Base-by-base conservation (phyloP, 2,797 vertebrate species). In the Molossus molossus region DNA sequence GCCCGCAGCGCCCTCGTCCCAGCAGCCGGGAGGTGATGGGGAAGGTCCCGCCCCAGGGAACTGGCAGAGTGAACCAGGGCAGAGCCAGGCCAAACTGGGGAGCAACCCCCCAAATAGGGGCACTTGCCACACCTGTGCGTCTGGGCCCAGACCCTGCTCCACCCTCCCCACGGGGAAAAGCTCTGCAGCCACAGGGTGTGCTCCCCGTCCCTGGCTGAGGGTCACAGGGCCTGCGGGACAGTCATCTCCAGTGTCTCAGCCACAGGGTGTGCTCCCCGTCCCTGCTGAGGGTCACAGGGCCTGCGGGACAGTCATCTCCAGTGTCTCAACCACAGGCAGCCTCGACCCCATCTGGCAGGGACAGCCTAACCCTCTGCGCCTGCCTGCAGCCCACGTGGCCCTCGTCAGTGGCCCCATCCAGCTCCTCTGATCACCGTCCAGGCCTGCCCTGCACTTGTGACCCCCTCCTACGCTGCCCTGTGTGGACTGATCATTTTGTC, bases 81-180 rank as follows among this genome's bases (percentile, higher is more conserved):
- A 33, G 33, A 33, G 33, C 33, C 21, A 14, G 57, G 40, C 55
- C 60, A 29, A 15, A 7, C 40, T 20, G 23, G 33, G 40, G 33
- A 45, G 25, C 25, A 45, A 40, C 37, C 25, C 67, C 25, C 17
- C 0, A 1, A 20, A 14, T 14, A 55, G 12, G 45, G 40, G 3
- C 9, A 37, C 48, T 7, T 9, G 33, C 17, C 33, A 70, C 15
- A 11, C 6, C 60, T 13, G 6, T 13, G 27, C 5, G 0, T 15
- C 83, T 55, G 23, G 33, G 27, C 48, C 48, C 48, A 27, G 37
- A 11, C 6, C 18, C 3, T 29, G 15, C 6, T 14, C 37, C 33
- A 0, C 23, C n/a, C 15, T 33, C 21, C n/a, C 12, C 0, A 17
- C 12, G 6, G 4, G 9, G 0, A 0, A 48, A 27, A 33, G 58